These are phyloP conservation scores for Parazoanthus darwini DNA, from an alignment of 92 coral and sea anemone species.

Conservation along the genomic window DNA sequence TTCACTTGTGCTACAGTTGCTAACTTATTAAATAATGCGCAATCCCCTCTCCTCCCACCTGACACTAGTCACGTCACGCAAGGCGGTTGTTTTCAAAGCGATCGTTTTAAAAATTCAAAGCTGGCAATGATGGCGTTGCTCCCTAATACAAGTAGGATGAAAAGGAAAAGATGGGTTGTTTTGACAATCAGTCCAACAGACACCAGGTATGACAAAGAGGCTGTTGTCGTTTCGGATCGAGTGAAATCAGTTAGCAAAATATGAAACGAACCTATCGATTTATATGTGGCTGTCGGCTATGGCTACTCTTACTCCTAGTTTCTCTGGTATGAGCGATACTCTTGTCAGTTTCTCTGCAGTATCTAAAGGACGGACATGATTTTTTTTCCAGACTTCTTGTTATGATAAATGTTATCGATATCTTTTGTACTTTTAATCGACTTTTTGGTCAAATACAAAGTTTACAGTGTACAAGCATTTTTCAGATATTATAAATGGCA, in stretches of 20 bases:
- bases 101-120: too few relatives aligned
- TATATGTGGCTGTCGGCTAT: slow-evolving; percentile 15
- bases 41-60: neutral
- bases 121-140: neutral
- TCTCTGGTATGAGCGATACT: slow-evolving; percentile 18
- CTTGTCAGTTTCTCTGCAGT: slow-evolving; percentile 29
- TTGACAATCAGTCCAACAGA: slow-evolving; percentile 3
- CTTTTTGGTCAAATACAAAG: slow-evolving; percentile 22
- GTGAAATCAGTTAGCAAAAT: too few relatives aligned
- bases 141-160: neutral
- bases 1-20: too few relatives aligned
- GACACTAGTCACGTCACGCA: neutral
- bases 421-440: slow-evolving; percentile 24
- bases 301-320: slow-evolving; percentile 27
- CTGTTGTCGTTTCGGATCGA: too few relatives aligned
- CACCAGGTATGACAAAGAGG: neutral
- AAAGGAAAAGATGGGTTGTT: too few relatives aligned
- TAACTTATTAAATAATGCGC: neutral
- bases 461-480: slow-evolving; percentile 25
- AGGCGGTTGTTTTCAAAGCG: neutral
- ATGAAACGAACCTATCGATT: too few relatives aligned
- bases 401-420: slow-evolving; percentile 21
- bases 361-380: slow-evolving; percentile 19
- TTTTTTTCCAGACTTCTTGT: slow-evolving; percentile 20
- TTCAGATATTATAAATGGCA: neutral